Evolutionary conservation across 2,797 vertebrate species (phyloP).

Genomic region (Chelon auratus): DNA sequence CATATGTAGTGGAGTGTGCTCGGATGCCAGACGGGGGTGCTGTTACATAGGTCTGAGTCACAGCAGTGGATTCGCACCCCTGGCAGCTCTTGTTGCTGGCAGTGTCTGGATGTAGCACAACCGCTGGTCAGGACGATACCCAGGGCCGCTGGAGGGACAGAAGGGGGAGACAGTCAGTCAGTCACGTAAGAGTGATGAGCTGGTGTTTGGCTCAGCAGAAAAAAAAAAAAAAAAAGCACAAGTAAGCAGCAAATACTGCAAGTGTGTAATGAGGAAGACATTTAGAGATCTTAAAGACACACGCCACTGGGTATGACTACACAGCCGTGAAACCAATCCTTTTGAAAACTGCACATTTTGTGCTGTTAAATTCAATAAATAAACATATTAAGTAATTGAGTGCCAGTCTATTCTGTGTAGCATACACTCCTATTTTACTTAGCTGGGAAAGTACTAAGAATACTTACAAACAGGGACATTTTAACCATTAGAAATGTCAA

Average conservation of each 20-base stretch:
- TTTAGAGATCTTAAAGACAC: conserved; percentile 52
- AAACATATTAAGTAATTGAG: background rate
- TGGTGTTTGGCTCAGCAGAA: conserved; percentile 75
- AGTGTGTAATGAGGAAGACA: conserved; percentile 69
- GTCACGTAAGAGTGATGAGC: conserved; percentile 70
- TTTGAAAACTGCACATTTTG: conserved; percentile 20
- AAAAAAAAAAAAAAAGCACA: conserved; percentile 59
- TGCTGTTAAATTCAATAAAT: background rate
- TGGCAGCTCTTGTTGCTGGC: conserved; percentile 92
- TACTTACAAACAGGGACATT: background rate
- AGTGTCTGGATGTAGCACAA: conserved; percentile 93
- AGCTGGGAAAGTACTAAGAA: background rate
- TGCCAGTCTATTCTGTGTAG: background rate
- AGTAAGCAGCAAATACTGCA: conserved; percentile 72
- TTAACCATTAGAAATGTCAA: background rate
- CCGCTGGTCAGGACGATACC: conserved; percentile 91
- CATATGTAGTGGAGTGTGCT: conserved; percentile 67
- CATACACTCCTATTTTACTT: background rate
- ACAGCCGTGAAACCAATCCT: conserved; percentile 25
- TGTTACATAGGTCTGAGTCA: conserved; percentile 87
- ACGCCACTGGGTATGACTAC: conserved; percentile 10
- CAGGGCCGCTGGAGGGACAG: conserved; percentile 85
- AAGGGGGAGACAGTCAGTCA: conserved; percentile 41
- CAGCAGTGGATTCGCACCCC: conserved; percentile 90
- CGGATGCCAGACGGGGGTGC: conserved; percentile 63